Base-by-base conservation (phyloP, 1,140 invertebrate species). In the Bicyclus anynana region DNA sequence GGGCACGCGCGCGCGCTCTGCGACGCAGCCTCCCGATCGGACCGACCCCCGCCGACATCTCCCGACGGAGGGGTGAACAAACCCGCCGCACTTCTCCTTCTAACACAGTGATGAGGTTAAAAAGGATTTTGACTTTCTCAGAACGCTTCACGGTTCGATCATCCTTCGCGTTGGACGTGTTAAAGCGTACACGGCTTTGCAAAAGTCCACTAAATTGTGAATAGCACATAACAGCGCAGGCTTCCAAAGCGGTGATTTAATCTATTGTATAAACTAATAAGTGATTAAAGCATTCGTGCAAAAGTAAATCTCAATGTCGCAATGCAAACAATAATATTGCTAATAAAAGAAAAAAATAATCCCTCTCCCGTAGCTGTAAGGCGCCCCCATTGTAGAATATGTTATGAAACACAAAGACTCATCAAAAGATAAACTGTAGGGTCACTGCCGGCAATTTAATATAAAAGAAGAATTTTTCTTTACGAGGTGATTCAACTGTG, bases 121-220 rank as follows among this genome's bases (percentile, higher is more conserved):
- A 83, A 87, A 87, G 84, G 80, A 84, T 85, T 85, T 83, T 78
- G 80, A 85, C 73, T 82, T 83, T 82, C 72, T 74, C 74, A 69
- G 74, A 76, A 70, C 73, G 72, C 72, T 84, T 82, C 70, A 79
- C 74, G 70, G 73, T 81, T 80, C 76, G 74, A 87, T 85, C 68
- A 69, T 72, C 61, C 64, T 46, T 21, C 29, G 27, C 38, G 49
- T 27, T n/a, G 7, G 23, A 48, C 21, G 12, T 27, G 2, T 13
- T 23, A 26, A 14, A 9, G 13, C 10, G 40, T 20, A 52, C 18
- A 37, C 37, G 14, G 17, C 18, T 26, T 52, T 26, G 13, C 13
- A 23, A n/a, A 26, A 52, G 37, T 23, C 40, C 16, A 37, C 21
- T n/a, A n/a, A 33, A 49, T 33, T 29, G 47, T 1, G 16, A 7